Evolutionary conservation across 2,797 vertebrate species (phyloP), one percentile per base, ranked within the genome.

Genomic region (Halcyon leucocephala): DNA sequence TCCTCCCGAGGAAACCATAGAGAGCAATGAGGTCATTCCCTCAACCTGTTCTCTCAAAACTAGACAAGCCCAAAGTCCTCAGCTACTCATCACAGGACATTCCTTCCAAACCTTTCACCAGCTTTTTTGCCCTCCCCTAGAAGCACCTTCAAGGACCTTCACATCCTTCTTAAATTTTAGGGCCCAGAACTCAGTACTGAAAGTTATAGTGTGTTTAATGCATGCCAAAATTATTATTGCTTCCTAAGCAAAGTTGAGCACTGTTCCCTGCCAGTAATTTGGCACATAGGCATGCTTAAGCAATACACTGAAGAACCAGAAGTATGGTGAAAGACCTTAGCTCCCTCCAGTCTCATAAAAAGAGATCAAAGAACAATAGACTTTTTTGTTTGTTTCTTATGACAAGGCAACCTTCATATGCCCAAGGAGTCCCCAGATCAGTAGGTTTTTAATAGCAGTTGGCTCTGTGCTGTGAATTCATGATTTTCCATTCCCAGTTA

Each of bases 291-390:
- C 37, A 37, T 67, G 46, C 33, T 82, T 86, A 84, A 72, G 88
- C 70, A 28, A 54, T 41, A 79, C 13, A 54, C 6, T 31, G 24
- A 33, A 88, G 44, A 72, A 80, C 13, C 28, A 82, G 11, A 8
- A 71, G 24, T 37, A 22, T 46, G 61, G 39, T 66, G 35, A 81
- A 91, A 86, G 25, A 41, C 20, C 35, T 46, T 67, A 83, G 14
- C 52, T 93, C 70, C 33, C n/a, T 82, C 42, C n/a, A 37, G 9
- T 70, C 26, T 67, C 41, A 69, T 58, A 46, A 96, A 95, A 94
- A 86, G 46, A 73, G 37, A 42, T 44, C 29, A 52, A 90, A 88
- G 55, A 25, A 20, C 12, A 3, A 72, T 39, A 81, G 66, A 62
- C 44, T 54, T 64, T 82, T 81, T 39, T 81, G 58, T 84, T 78